These are phyloP conservation scores for Napeogenes inachia DNA, from an alignment of 2,888 invertebrate genomes.

Conservation along the genomic window DNA sequence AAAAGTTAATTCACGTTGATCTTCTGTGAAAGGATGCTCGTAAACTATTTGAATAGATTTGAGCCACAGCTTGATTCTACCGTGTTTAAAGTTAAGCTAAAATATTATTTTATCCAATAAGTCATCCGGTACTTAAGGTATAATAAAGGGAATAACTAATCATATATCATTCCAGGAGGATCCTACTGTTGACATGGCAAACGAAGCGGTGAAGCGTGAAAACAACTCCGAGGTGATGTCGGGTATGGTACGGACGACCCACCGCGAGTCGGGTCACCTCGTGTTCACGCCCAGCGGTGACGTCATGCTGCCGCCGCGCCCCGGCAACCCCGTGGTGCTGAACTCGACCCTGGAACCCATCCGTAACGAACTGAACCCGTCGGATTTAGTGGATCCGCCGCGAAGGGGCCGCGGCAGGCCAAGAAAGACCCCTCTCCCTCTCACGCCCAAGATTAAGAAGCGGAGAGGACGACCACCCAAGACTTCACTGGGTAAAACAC, in stretches of 20 bases:
- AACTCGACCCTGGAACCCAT: conserved; percentile 46
- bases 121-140: too few relatives aligned
- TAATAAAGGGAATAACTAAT: conserved; percentile 13
- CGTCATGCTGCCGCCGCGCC: conserved; percentile 67
- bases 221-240: conserved; percentile 67
- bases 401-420: conserved; percentile 73
- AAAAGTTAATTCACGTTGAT: too few relatives aligned
- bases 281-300: conserved; percentile 71
- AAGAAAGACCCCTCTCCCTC: conserved; percentile 72
- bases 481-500: conserved; percentile 63
- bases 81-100: too few relatives aligned
- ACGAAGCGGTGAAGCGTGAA: conserved; percentile 57
- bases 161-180: conserved; percentile 54
- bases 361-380: conserved; percentile 43
- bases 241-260: conserved; percentile 71
- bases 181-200: conserved; percentile 69
- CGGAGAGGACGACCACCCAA: conserved; percentile 70
- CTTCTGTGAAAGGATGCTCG: neutral
- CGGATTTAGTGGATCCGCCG: conserved; percentile 54
- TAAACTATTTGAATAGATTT: conserved; percentile 7
- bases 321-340: conserved; percentile 42
- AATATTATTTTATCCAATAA: too few relatives aligned
- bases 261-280: conserved; percentile 68
- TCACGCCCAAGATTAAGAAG: conserved; percentile 70
- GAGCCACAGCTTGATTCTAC: conserved; percentile 15